Evolutionary conservation across 2,888 invertebrate species (phyloP).

Genomic region (Steinernema scapterisci): DNA sequence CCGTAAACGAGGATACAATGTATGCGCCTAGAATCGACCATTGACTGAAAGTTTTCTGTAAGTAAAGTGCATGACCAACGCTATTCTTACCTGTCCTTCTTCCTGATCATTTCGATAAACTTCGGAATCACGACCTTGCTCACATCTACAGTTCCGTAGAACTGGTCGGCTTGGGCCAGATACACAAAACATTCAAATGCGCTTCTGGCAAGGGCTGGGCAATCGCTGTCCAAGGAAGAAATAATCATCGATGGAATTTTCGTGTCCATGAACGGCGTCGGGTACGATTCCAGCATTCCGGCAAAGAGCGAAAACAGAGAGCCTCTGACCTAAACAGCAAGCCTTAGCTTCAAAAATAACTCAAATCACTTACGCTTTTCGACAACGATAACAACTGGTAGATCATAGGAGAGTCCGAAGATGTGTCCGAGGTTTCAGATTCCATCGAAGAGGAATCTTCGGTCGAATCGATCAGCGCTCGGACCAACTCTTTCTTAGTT

Average conservation of each 20-base stretch:
- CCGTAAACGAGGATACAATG: slow-evolving; percentile 33
- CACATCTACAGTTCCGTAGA: slow-evolving; percentile 43
- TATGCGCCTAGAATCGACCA: slow-evolving; percentile 38
- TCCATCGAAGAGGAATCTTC: not conserved
- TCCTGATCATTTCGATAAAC: slow-evolving; percentile 49
- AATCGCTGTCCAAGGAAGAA: slow-evolving; percentile 36
- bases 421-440: not conserved
- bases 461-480: not conserved
- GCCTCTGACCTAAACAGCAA: slow-evolving; percentile 35
- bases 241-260: slow-evolving; percentile 40
- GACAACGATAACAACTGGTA: not conserved
- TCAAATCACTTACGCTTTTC: not conserved
- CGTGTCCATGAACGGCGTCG: slow-evolving; percentile 28
- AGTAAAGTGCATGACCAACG: not conserved
- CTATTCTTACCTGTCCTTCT: slow-evolving; percentile 45
- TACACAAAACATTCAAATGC: slow-evolving; percentile 46
- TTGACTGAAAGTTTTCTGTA: slow-evolving; percentile 39
- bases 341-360: not conserved
- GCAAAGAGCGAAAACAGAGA: slow-evolving; percentile 36
- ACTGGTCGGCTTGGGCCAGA: slow-evolving; percentile 35
- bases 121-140: slow-evolving; percentile 51
- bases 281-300: slow-evolving; percentile 31
- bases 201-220: slow-evolving; percentile 39
- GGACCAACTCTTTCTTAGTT: not conserved
- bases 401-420: not conserved